Conservation (phyloP, 1,140 invertebrate species). For the Drosophila ercepeae region DNA sequence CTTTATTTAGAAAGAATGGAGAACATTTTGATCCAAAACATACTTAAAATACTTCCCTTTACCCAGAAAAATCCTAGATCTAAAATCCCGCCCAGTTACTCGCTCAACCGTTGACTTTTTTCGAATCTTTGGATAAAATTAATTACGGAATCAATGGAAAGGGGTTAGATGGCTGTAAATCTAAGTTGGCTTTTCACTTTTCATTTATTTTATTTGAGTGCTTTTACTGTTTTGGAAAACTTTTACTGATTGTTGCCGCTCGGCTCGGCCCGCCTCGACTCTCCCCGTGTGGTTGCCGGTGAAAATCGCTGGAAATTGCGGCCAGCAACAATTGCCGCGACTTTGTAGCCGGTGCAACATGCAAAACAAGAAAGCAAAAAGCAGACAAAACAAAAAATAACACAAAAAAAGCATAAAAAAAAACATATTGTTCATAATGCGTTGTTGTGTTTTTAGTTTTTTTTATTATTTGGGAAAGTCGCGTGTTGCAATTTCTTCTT, state of each 20-base stretch:
- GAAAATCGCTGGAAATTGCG: constrained; percentile 72
- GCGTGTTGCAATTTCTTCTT: constrained; percentile 70
- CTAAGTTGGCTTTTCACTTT: constrained; percentile 74
- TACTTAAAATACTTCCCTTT: too few species aligned
- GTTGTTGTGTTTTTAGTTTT: constrained; percentile 33
- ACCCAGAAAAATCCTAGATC: too few species aligned
- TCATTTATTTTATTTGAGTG: constrained; percentile 54
- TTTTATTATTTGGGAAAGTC: constrained; percentile 73
- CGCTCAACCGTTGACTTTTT: too few species aligned
- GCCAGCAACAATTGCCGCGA: constrained; percentile 57
- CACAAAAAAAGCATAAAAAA: background rate
- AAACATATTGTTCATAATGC: constrained; percentile 80
- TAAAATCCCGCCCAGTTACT: too few species aligned
- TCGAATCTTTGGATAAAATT: constrained; percentile 53
- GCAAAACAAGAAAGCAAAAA: constrained; percentile 71
- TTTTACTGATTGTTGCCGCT: constrained; percentile 65
- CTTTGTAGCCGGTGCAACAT: constrained; percentile 60
- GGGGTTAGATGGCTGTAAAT: constrained; percentile 40
- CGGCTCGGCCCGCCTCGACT: constrained; percentile 44
- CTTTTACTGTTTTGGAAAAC: constrained; percentile 70
- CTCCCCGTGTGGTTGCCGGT: constrained; percentile 67
- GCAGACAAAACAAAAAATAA: constrained; percentile 13
- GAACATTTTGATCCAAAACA: too few species aligned
- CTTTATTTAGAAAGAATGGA: too few species aligned
- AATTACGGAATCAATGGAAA: constrained; percentile 47